These are phyloP conservation scores for Agriotes lineatus DNA, from an alignment of 2,888 invertebrate species.

Conservation along the genomic window DNA sequence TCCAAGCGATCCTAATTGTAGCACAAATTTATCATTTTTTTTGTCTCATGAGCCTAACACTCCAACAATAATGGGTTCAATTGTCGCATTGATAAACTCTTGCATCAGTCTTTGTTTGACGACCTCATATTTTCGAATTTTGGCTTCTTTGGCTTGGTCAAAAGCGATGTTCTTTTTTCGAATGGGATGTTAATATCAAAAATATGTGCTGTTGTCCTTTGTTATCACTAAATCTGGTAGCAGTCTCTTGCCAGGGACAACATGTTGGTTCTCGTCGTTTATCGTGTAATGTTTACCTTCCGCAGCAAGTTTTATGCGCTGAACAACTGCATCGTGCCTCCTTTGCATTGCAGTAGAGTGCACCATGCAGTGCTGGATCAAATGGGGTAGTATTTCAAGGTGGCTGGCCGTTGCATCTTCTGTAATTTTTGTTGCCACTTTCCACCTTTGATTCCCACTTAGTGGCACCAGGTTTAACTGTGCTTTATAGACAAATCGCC, in stretches of 20 bases:
- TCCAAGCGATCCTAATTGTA: not conserved
- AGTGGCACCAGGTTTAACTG: not conserved
- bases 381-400: not conserved
- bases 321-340: not conserved
- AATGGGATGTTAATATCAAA: not conserved
- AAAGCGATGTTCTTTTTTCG: not conserved
- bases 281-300: not conserved
- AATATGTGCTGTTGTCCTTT: not conserved
- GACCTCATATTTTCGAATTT: not conserved
- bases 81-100: not conserved
- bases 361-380: not conserved
- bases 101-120: not conserved
- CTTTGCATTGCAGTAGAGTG: not conserved
- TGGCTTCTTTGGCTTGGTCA: not conserved
- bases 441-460: not conserved
- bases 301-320: not conserved
- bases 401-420: not conserved
- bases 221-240: not conserved
- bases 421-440: not conserved
- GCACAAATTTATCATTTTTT: not conserved
- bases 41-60: not conserved
- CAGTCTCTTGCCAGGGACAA: not conserved
- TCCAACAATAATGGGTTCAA: not conserved
- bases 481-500: not conserved
- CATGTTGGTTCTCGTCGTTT: not conserved